These are phyloP conservation scores for Platalea minor DNA, from an alignment of 2,797 vertebrate species.

Conservation along the genomic window DNA sequence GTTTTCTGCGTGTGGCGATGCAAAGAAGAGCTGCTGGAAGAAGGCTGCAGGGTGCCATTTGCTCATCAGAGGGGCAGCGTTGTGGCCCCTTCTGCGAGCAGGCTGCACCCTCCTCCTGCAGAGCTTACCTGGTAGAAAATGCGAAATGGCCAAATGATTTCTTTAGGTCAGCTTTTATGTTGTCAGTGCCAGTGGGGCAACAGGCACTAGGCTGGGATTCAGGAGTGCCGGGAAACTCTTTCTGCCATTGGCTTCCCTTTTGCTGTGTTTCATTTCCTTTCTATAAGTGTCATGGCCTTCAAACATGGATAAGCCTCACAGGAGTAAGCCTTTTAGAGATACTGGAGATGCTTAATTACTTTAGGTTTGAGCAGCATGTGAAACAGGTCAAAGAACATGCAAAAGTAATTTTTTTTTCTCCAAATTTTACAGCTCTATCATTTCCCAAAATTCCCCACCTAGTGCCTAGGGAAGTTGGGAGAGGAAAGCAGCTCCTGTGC, in stretches of 20 bases:
- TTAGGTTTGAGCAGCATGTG: neutral
- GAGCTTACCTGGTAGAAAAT: neutral
- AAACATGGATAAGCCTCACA: neutral
- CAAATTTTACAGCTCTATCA: neutral
- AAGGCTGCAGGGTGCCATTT: neutral
- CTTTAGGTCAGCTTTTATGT: neutral
- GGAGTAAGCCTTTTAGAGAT: neutral
- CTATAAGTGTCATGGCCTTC: neutral
- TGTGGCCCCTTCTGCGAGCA: neutral
- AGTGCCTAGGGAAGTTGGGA: neutral
- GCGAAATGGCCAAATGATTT: neutral
- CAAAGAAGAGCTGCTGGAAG: neutral
- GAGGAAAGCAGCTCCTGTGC: neutral
- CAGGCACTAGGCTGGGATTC: neutral
- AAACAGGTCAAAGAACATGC: neutral
- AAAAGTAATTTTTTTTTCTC: neutral
- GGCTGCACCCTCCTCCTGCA: neutral
- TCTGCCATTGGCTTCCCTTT: neutral
- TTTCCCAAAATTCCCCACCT: neutral
- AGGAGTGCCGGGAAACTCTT: neutral
- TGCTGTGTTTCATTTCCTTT: neutral
- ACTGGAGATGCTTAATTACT: neutral
- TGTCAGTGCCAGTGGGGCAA: neutral
- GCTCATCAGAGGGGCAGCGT: neutral
- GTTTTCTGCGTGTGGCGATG: neutral